A percentile compares a stretch with the other conserved stretches of the same genome.
phyloP scores from a whole-genome alignment of 2,888 invertebrate species.

The Halictus quadricinctus region DNA sequence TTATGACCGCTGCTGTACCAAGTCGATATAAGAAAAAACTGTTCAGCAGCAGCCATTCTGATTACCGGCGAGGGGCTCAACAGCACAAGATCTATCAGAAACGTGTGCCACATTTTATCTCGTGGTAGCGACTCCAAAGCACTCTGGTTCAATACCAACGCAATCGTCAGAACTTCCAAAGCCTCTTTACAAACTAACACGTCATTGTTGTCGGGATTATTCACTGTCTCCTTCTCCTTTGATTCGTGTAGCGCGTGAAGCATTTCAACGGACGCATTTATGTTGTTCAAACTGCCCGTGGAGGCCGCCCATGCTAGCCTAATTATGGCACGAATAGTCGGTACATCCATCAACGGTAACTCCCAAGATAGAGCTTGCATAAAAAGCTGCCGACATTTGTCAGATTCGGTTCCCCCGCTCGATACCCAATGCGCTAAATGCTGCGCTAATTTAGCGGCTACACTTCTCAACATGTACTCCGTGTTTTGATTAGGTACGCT shows the following conservation, averaged over 20 bases:
- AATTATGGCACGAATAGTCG: slow-evolving; percentile 89
- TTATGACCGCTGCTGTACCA: slow-evolving; percentile 88
- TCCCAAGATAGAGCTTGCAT: slow-evolving; percentile 87
- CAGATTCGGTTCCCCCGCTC: slow-evolving; percentile 83
- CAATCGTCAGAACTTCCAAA: slow-evolving; percentile 94
- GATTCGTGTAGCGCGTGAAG: slow-evolving; percentile 87
- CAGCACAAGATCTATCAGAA: slow-evolving; percentile 94
- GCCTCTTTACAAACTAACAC: slow-evolving; percentile 94
- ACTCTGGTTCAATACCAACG: slow-evolving; percentile 94
- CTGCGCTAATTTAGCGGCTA: slow-evolving; percentile 92
- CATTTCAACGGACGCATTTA: slow-evolving; percentile 85
- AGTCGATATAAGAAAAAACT: slow-evolving; percentile 92
- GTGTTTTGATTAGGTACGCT: slow-evolving; percentile 92
- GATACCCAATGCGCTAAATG: slow-evolving; percentile 89
- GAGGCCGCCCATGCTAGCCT: slow-evolving; percentile 91
- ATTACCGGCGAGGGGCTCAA: slow-evolving; percentile 90
- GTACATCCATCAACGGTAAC: slow-evolving; percentile 86
- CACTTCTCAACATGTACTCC: slow-evolving; percentile 92
- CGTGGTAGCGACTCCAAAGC: slow-evolving; percentile 91
- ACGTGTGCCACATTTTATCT: slow-evolving; percentile 93
- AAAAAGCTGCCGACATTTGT: slow-evolving; percentile 83
- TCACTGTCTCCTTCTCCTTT: slow-evolving; percentile 82
- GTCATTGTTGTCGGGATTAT: slow-evolving; percentile 87
- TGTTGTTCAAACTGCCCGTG: slow-evolving; percentile 86
- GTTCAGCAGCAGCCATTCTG: slow-evolving; percentile 91